Conservation (phyloP, 1,140 invertebrate genomes). For the Asbolus verrucosus region DNA sequence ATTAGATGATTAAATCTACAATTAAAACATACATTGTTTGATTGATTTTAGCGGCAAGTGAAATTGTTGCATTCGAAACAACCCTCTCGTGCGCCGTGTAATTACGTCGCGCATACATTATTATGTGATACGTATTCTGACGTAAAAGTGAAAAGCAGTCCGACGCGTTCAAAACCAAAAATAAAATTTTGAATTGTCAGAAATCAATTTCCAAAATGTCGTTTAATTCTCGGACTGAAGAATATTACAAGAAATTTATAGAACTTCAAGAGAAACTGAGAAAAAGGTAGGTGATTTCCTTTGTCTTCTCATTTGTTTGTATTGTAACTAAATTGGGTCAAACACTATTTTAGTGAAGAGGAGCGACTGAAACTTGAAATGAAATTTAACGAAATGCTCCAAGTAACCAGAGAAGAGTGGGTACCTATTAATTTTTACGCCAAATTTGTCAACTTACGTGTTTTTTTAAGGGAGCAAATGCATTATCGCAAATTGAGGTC, state of each 20-base stretch:
- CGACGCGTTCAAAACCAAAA: neutral
- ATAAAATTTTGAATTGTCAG: neutral
- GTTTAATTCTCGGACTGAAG: constrained; percentile 53
- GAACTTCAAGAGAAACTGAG: constrained; percentile 62
- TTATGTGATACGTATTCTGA: constrained; percentile 1
- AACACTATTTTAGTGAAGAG: constrained; percentile 60
- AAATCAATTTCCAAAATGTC: constrained; percentile 25
- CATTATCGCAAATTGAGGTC: constrained; percentile 67
- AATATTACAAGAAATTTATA: constrained; percentile 61
- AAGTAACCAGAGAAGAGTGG: constrained; percentile 61
- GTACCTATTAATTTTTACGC: constrained; percentile 40
- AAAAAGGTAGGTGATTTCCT: constrained; percentile 58
- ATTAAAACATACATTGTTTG: constrained; percentile 7
- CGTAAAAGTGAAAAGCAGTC: neutral
- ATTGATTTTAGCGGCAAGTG: neutral
- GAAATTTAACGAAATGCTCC: constrained; percentile 62
- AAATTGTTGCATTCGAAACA: constrained; percentile 21
- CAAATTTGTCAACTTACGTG: neutral
- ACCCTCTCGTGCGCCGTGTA: constrained; percentile 20
- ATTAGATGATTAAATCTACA: constrained; percentile 9
- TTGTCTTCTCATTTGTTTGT: constrained; percentile 56
- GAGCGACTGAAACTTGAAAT: constrained; percentile 61
- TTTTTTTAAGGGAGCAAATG: constrained; percentile 56
- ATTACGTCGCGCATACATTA: constrained; percentile 18
- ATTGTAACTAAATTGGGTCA: constrained; percentile 50